Percentiles rank a stretch among this genome's conserved stretches.
Evolutionary conservation across 2,888 invertebrate species (phyloP).

Genomic region (Charanyca ferruginea): DNA sequence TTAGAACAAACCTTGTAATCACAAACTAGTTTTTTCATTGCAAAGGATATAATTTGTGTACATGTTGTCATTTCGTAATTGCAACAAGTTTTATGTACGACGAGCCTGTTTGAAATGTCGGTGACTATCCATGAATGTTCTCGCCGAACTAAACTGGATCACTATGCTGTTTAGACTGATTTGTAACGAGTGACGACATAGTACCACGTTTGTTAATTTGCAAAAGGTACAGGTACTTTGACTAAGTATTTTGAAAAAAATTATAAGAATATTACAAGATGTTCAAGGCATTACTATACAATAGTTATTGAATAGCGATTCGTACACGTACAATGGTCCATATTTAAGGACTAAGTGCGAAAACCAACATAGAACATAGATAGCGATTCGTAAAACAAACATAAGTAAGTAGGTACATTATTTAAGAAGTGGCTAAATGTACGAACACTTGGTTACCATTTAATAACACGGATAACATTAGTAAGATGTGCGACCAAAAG

Average conservation of each 20-base stretch:
- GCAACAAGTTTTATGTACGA: slow-evolving; percentile 69
- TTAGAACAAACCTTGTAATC: slow-evolving; percentile 30
- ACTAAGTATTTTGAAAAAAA: neutral
- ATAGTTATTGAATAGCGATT: too few species aligned
- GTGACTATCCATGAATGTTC: slow-evolving; percentile 67
- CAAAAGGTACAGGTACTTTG: slow-evolving; percentile 7
- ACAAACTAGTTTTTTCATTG: slow-evolving; percentile 51
- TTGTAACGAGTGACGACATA: slow-evolving; percentile 52
- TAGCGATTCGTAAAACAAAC: too few species aligned
- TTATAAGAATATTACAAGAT: too few species aligned
- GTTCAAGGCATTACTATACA: neutral
- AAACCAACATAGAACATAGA: too few species aligned
- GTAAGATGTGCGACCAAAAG: neutral
- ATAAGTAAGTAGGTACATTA: too few species aligned
- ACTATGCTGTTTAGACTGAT: slow-evolving; percentile 57
- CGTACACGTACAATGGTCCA: too few species aligned
- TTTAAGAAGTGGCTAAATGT: neutral
- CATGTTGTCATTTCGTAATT: slow-evolving; percentile 58
- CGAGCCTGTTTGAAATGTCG: slow-evolving; percentile 79
- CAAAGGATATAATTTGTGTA: slow-evolving; percentile 58
- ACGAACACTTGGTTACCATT: neutral
- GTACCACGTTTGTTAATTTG: slow-evolving; percentile 32
- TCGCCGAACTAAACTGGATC: slow-evolving; percentile 73
- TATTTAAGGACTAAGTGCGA: too few species aligned
- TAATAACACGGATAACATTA: neutral